Base-by-base conservation (phyloP, 2,888 invertebrate species). In the Megalurothrips usitatus region DNA sequence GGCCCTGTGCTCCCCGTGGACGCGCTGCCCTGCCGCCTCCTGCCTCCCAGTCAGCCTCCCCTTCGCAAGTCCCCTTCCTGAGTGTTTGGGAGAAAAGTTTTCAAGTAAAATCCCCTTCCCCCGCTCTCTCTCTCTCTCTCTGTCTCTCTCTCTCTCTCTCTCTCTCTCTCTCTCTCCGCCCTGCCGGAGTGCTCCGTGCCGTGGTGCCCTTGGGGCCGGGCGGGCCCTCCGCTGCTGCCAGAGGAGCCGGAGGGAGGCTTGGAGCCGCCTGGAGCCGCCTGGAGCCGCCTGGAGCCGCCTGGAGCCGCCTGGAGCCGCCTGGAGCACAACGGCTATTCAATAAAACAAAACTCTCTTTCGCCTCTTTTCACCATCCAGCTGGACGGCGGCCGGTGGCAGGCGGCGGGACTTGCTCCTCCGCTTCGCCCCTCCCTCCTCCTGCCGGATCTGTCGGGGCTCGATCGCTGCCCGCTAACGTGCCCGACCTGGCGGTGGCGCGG, bases 271-370 rank as follows among this genome's bases (percentile, higher is more conserved):
- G 1, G 68, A 1, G n/a, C 68, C 68, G n/a, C 19, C 19, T n/a
- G n/a, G 63, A 11, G 14, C 63, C 63, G 19, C 63, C 12, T 19
- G 14, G 63, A 11, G 14, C 63, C 63, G 19, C 63, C 12, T 19
- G 14, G n/a, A 17, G n/a, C 63, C 63, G 14, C 63, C 19, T 1
- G n/a, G 68, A 23, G n/a, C 23, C 12, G 23, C 26, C 68, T 26
- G 68, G 23, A 23, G 23, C 68, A 26, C 12, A 26, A 12, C 23
- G 23, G 11, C 23, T 26, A 75, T 26, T 75, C 68, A 75, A 75
- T 75, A 75, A 75, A 75, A 75, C 68, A 75, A 26, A 75, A 75
- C 68, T 75, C 68, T 75, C 68, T 75, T 75, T 75, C 26, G 68
- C 68, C 68, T 26, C 26, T 68, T 68, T 68, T 68, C 68, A 68